phyloP scores from a whole-genome alignment of 2,797 vertebrate species.

The Argyrosomus regius region DNA sequence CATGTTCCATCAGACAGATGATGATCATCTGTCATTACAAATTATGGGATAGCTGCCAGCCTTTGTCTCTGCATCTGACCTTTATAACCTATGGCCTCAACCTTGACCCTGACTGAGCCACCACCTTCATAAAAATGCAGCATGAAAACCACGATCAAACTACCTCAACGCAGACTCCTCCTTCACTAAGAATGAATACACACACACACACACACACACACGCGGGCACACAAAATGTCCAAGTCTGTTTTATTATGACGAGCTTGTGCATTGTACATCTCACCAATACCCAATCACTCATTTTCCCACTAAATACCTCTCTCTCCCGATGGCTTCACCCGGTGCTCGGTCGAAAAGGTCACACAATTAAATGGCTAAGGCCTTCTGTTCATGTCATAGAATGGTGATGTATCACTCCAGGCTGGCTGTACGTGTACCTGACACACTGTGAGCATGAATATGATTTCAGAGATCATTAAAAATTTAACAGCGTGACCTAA shows the following conservation, averaged over 20 bases:
- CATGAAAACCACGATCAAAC: constrained; percentile 49
- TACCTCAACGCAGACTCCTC: constrained; percentile 23
- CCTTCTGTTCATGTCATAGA: constrained; percentile 87
- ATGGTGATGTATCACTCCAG: constrained; percentile 88
- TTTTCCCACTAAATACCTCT: constrained; percentile 82
- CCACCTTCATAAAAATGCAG: constrained; percentile 58
- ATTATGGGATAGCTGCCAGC: constrained; percentile 62
- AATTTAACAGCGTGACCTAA: constrained; percentile 91
- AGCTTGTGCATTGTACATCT: constrained; percentile 77
- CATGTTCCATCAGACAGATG: constrained; percentile 61
- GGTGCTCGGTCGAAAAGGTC: constrained; percentile 86
- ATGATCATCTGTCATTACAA: constrained; percentile 71
- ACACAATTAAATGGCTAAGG: constrained; percentile 88
- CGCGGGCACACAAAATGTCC: constrained; percentile 33
- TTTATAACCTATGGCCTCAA: constrained; percentile 55
- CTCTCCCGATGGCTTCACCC: constrained; percentile 78
- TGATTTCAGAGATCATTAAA: constrained; percentile 91
- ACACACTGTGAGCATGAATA: constrained; percentile 88
- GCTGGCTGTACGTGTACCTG: constrained; percentile 85
- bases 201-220: constrained; percentile 10
- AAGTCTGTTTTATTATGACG: constrained; percentile 79
- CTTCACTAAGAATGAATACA: constrained; percentile 23
- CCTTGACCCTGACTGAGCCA: constrained; percentile 63
- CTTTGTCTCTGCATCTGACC: constrained; percentile 69
- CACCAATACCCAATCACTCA: constrained; percentile 82